A percentile compares a stretch with the other conserved stretches of the same genome.
These are phyloP conservation scores for Camptogramma bilineatum DNA, from an alignment of 2,888 invertebrate genomes.

Conservation along the genomic window DNA sequence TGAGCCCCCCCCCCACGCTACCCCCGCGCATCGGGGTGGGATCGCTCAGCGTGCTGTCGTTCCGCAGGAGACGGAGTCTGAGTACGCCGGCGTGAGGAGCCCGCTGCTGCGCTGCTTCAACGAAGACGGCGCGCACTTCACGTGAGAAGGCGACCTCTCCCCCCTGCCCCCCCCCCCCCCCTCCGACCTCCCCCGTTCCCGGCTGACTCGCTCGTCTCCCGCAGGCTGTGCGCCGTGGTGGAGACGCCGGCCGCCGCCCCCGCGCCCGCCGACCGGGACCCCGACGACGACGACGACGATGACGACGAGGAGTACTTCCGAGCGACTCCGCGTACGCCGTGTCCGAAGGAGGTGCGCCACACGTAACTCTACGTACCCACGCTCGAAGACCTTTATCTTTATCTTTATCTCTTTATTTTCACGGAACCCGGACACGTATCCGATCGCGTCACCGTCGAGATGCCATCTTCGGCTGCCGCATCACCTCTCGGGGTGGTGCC, in stretches of 20 bases:
- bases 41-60: neutral
- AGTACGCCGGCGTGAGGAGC: conserved; percentile 66
- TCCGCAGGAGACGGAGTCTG: conserved; percentile 66
- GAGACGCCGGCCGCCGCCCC: conserved; percentile 40
- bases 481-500: no score
- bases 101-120: conserved; percentile 68
- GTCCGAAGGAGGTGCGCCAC: neutral
- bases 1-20: conserved; percentile 31
- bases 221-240: conserved; percentile 53
- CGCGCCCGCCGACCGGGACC: neutral
- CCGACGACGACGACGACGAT: neutral
- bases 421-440: no score
- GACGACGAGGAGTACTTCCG: conserved; percentile 3
- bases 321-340: neutral
- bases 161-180: neutral
- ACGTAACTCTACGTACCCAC: no score
- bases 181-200: neutral
- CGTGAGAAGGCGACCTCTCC: conserved; percentile 52
- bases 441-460: no score
- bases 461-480: no score
- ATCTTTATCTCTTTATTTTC: no score
- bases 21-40: neutral
- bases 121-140: conserved; percentile 61
- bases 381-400: no score
- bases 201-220: conserved; percentile 2